These are phyloP conservation scores for Brachyopa scutellaris DNA, from an alignment of 2,888 invertebrate genomes.

Conservation along the genomic window DNA sequence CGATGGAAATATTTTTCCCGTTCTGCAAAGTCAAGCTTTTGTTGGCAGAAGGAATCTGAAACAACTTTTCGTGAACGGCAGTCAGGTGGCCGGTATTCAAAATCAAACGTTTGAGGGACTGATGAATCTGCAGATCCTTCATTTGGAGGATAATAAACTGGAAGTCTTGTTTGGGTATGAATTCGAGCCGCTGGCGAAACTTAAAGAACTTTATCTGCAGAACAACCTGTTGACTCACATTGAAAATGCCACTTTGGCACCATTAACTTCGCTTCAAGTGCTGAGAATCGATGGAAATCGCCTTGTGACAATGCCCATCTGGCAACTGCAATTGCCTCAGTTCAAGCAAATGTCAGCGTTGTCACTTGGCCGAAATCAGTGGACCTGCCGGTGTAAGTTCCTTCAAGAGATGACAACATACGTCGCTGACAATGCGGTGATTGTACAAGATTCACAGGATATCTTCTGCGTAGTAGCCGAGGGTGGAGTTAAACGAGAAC, in stretches of 20 bases:
- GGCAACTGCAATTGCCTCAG: conserved; percentile 84
- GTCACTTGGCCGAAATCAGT: conserved; percentile 89
- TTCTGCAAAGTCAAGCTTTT: conserved; percentile 94
- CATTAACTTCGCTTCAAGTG: conserved; percentile 90
- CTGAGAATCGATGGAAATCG: conserved; percentile 93
- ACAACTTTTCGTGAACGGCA: conserved; percentile 92
- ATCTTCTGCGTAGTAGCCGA: conserved; percentile 87
- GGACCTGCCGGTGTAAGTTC: conserved; percentile 96
- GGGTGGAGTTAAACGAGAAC: conserved; percentile 84
- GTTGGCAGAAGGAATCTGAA: conserved; percentile 95
- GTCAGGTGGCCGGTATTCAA: conserved; percentile 92
- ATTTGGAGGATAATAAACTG: conserved; percentile 92
- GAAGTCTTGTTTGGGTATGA: conserved; percentile 92
- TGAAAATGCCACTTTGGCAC: conserved; percentile 90
- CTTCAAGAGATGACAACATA: conserved; percentile 92
- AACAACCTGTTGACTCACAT: conserved; percentile 92
- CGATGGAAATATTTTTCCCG: conserved; percentile 93
- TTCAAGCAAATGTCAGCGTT: conserved; percentile 81
- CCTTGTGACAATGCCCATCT: conserved; percentile 90
- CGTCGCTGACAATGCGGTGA: conserved; percentile 91
- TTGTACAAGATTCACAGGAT: conserved; percentile 90
- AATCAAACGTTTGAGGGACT: conserved; percentile 95
- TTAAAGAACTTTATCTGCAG: conserved; percentile 92
- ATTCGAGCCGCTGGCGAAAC: conserved; percentile 90
- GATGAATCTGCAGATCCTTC: conserved; percentile 90